Evolutionary conservation across 1,140 invertebrate species (phyloP).

Genomic region (Zaprionus inermis): DNA sequence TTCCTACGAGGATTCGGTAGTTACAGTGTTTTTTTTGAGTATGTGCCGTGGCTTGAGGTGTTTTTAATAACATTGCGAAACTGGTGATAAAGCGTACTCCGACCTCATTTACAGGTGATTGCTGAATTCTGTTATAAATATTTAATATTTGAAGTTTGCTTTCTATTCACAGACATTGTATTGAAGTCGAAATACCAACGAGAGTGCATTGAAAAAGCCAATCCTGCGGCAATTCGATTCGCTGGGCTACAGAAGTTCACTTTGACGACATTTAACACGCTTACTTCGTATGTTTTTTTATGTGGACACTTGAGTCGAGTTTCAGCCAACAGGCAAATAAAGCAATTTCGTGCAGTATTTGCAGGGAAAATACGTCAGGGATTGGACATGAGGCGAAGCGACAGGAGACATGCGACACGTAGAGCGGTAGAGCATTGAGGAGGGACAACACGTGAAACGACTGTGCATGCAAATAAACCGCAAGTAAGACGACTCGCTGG

Average conservation of each 20-base stretch:
- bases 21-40: too few relatives aligned
- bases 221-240: not conserved
- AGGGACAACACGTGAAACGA: slow-evolving; percentile 5
- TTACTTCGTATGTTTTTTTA: slow-evolving; percentile 25
- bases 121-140: too few relatives aligned
- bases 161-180: not conserved
- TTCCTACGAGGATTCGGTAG: too few relatives aligned
- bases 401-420: slow-evolving; percentile 23
- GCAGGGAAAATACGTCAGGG: slow-evolving; percentile 30
- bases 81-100: too few relatives aligned
- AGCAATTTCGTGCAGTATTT: slow-evolving; percentile 50
- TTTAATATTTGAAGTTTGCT: too few relatives aligned
- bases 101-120: too few relatives aligned
- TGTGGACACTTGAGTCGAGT: slow-evolving; percentile 30
- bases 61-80: too few relatives aligned
- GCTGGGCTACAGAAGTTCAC: not conserved
- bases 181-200: not conserved
- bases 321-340: slow-evolving; percentile 44
- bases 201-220: not conserved
- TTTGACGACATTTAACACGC: slow-evolving; percentile 38
- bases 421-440: not conserved
- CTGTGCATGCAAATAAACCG: slow-evolving; percentile 42
- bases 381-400: slow-evolving; percentile 7
- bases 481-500: slow-evolving; percentile 25
- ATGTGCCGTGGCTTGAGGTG: too few relatives aligned